These are phyloP conservation scores for Noctuana brunneofusca DNA, from an alignment of 2,888 invertebrate genomes.

Conservation along the genomic window DNA sequence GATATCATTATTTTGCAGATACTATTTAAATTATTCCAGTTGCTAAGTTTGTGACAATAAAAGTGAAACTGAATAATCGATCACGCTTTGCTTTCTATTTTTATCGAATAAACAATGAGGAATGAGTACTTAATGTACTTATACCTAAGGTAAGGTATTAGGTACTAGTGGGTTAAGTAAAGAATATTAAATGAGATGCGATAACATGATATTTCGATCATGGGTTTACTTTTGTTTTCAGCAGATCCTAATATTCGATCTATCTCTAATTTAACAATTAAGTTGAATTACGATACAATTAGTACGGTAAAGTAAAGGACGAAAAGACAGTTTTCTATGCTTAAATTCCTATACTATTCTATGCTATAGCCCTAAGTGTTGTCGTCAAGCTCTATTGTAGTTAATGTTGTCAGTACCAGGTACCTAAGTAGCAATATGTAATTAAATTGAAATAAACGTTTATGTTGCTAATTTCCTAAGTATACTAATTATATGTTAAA, in stretches of 20 bases:
- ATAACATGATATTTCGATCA: not conserved
- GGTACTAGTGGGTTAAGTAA: not conserved
- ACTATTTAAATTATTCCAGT: conserved; percentile 8
- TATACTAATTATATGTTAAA: not conserved
- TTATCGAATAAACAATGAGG: conserved; percentile 39
- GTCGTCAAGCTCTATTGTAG: too few species aligned
- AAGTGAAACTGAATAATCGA: conserved; percentile 74
- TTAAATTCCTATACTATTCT: too few species aligned
- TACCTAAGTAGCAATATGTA: too few species aligned
- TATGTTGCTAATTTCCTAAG: conserved; percentile 1
- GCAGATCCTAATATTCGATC: too few species aligned
- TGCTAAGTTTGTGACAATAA: conserved; percentile 56
- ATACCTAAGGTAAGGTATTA: conserved; percentile 3
- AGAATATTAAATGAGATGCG: not conserved
- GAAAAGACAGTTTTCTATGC: too few species aligned
- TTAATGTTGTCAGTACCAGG: too few species aligned
- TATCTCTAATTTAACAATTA: too few species aligned
- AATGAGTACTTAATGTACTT: not conserved
- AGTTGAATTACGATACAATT: too few species aligned
- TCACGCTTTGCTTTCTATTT: conserved; percentile 74
- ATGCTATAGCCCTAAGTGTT: too few species aligned
- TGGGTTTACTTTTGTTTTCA: too few species aligned
- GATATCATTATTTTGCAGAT: not conserved
- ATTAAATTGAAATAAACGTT: not conserved
- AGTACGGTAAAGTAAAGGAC: too few species aligned